Conservation (phyloP, 1,140 invertebrate species). For the Sycophaga agraensis region DNA sequence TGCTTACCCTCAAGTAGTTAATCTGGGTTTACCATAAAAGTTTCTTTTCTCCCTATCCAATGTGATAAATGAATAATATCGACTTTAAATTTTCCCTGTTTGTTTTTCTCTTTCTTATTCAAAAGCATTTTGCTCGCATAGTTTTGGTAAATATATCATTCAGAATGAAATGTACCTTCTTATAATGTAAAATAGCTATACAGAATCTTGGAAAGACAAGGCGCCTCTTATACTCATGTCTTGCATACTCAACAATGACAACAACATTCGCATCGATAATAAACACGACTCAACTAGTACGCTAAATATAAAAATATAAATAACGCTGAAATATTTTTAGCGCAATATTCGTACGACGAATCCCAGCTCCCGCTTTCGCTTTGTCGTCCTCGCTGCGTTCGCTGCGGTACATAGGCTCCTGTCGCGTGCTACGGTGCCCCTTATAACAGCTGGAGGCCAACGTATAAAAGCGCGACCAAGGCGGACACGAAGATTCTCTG, state of each 20-base stretch:
- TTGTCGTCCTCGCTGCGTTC: too few species aligned
- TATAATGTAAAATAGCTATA: too few species aligned
- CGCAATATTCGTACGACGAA: neutral
- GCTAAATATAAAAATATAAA: conserved; percentile 31
- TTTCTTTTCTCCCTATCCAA: too few species aligned
- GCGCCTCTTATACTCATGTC: too few species aligned
- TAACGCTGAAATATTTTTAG: conserved; percentile 20
- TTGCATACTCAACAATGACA: too few species aligned
- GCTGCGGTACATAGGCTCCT: too few species aligned
- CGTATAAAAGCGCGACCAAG: conserved; percentile 12
- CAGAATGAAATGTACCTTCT: too few species aligned
- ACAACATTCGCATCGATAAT: neutral
- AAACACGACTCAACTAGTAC: neutral
- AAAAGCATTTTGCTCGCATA: too few species aligned
- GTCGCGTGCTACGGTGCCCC: too few species aligned
- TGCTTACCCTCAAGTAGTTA: neutral
- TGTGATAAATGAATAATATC: too few species aligned
- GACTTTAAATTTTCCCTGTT: neutral
- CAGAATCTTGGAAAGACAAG: neutral
- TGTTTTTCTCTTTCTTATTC: neutral
- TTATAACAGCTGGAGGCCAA: too few species aligned
- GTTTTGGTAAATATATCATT: neutral
- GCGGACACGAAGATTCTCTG: conserved; percentile 20
- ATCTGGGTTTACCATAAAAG: neutral
- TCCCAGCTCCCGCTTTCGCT: too few species aligned